A percentile compares a stretch with the other conserved stretches of the same genome.
Conservation (phyloP, 2,113 vertebrate species). For the Ceratotherium simum region DNA sequence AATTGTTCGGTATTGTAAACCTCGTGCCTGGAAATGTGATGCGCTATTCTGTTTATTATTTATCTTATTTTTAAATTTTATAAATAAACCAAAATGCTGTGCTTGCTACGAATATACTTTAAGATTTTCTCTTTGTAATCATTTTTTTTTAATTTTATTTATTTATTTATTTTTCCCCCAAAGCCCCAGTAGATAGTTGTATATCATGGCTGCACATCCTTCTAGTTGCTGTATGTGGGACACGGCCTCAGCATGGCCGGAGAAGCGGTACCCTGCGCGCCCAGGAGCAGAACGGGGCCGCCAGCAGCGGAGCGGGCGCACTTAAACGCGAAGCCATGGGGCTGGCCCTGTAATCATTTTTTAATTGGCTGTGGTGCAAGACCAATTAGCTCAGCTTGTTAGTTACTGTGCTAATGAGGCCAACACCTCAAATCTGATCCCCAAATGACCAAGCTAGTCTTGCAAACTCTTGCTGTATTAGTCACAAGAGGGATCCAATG, state of each 20-base stretch:
- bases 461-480: constrained; percentile 37
- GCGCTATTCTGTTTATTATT: background rate
- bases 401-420: background rate
- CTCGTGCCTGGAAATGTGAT: background rate
- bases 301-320: no score
- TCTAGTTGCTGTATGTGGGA: no score
- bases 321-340: no score
- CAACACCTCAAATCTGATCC: background rate
- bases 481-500: background rate
- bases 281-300: no score
- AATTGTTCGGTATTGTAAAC: background rate
- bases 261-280: no score
- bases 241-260: no score
- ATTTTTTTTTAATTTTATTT: no score
- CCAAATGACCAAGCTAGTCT: background rate
- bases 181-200: no score
- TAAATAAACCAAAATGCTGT: constrained; percentile 27
- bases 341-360: background rate
- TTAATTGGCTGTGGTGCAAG: background rate
- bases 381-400: constrained; percentile 44
- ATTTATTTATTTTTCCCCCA: no score
- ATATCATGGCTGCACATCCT: no score
- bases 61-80: background rate
- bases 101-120: background rate
- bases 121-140: background rate